phyloP scores from a whole-genome alignment of 2,888 invertebrate genomes.

The Tachina grossa region DNA sequence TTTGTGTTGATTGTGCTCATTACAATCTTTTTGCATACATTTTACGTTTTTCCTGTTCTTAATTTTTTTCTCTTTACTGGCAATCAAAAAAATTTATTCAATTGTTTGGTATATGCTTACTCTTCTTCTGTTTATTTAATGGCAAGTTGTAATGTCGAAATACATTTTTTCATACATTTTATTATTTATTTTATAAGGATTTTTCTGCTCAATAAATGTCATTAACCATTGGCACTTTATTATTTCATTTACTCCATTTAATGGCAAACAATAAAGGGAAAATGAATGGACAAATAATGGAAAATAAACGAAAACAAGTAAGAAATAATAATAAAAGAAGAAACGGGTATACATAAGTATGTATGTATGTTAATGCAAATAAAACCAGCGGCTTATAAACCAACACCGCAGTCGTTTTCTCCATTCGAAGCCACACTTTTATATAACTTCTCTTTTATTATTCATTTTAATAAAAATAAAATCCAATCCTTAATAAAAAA shows the following conservation, averaged over 20 bases:
- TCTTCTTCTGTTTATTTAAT: background rate
- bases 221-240: conserved; percentile 59
- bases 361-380: background rate
- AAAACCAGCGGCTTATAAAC: conserved; percentile 20
- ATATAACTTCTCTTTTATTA: conserved; percentile 7
- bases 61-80: background rate
- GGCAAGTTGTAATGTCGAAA: background rate
- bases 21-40: background rate
- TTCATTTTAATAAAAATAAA: conserved; percentile 32
- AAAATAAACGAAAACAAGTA: conserved; percentile 38
- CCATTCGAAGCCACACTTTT: conserved; percentile 22
- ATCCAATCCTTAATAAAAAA: conserved; percentile 28
- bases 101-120: background rate
- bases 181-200: conserved; percentile 29
- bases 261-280: conserved; percentile 46
- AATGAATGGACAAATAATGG: conserved; percentile 25
- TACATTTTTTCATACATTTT: conserved; percentile 16
- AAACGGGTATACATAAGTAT: background rate
- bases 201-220: conserved; percentile 57
- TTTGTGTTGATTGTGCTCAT: background rate
- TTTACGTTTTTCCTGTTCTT: background rate
- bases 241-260: conserved; percentile 48
- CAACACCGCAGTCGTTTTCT: conserved; percentile 7
- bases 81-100: conserved; percentile 1
- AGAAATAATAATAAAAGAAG: conserved; percentile 23